phyloP scores from a whole-genome alignment of 2,888 invertebrate species.

The Calameuta pallipes region DNA sequence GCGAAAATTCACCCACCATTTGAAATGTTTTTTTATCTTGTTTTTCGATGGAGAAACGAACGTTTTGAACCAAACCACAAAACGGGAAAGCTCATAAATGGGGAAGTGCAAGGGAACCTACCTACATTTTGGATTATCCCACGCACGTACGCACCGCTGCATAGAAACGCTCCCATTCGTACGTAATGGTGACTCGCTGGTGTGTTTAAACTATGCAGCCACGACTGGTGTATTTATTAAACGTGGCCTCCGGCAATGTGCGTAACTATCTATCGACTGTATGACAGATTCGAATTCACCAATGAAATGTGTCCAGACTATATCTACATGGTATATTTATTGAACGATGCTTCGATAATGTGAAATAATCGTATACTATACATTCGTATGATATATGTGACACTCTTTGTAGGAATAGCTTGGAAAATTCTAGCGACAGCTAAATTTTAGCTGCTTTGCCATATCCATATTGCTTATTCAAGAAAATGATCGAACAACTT shows the following conservation, averaged over 20 bases:
- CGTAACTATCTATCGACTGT: neutral
- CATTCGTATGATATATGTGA: neutral
- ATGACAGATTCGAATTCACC: slow-evolving; percentile 16
- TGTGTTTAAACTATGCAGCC: slow-evolving; percentile 46
- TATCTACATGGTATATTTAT: slow-evolving; percentile 20
- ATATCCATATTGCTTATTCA: neutral
- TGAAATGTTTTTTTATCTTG: neutral
- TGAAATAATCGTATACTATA: neutral
- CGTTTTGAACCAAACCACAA: neutral
- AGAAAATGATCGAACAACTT: neutral
- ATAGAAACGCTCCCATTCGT: slow-evolving; percentile 20
- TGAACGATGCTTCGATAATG: neutral
- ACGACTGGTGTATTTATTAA: slow-evolving; percentile 51
- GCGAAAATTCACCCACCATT: neutral
- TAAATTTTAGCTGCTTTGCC: neutral
- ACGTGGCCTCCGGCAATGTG: slow-evolving; percentile 32
- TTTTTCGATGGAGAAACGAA: neutral
- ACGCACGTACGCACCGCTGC: slow-evolving; percentile 21
- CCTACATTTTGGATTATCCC: slow-evolving; percentile 31
- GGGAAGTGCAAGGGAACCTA: slow-evolving; percentile 11
- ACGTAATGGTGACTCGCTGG: slow-evolving; percentile 34
- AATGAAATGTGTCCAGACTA: slow-evolving; percentile 32
- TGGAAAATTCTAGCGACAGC: neutral
- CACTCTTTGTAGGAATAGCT: neutral
- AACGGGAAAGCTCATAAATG: neutral